These are phyloP conservation scores for Turritopsis rubra DNA, from an alignment of 30 jellyfish, hydroid and myxozoan genomes.

Conservation along the genomic window DNA sequence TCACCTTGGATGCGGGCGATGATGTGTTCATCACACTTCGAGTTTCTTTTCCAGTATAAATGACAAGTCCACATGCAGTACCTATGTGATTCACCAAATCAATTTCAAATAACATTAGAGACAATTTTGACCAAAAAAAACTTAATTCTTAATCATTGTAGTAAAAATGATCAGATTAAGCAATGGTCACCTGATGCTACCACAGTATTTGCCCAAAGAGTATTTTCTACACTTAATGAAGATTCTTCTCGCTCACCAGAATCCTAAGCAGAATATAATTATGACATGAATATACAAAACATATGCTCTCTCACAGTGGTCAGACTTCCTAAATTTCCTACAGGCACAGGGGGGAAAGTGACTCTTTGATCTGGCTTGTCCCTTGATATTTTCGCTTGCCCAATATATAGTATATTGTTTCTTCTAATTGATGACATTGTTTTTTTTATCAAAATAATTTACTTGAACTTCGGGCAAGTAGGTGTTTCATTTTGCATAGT, in stretches of 20 bases:
- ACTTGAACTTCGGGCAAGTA: neutral
- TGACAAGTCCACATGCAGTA: constrained; percentile 84
- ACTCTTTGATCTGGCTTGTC: no score
- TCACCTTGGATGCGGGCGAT: constrained; percentile 38
- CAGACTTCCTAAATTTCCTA: no score
- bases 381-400: no score
- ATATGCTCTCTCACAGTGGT: no score
- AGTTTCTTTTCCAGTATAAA: constrained; percentile 85
- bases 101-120: neutral
- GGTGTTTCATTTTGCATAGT: no score
- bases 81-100: constrained; percentile 28
- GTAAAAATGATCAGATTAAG: neutral
- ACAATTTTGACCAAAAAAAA: neutral
- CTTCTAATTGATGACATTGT: no score
- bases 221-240: constrained; percentile 67
- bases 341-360: no score
- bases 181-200: constrained; percentile 68
- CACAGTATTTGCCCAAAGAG: constrained; percentile 83
- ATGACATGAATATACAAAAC: neutral
- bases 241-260: constrained; percentile 45
- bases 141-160: neutral
- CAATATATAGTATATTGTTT: no score
- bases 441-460: no score
- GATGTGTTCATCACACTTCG: constrained; percentile 91
- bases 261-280: constrained; percentile 27